phyloP scores from a whole-genome alignment of 1,140 invertebrate genomes.

The Drosophila punjabiensis region DNA sequence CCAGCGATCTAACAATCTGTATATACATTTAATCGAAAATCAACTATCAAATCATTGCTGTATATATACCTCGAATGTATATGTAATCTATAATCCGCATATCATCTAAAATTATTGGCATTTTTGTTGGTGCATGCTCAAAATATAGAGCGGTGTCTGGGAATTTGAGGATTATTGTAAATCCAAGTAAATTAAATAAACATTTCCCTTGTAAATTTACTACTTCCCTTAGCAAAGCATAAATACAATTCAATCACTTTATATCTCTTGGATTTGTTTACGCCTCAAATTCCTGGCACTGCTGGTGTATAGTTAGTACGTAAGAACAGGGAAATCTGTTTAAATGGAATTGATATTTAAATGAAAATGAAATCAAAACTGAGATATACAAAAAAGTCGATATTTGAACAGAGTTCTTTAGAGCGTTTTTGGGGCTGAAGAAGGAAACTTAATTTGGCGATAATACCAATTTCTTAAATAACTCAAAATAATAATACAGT shows the following conservation, averaged over 20 bases:
- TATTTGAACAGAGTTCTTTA: conserved; percentile 29
- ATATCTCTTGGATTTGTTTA: conserved; percentile 27
- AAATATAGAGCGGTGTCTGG: conserved; percentile 21
- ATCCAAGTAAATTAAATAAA: conserved; percentile 15
- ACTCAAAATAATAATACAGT: background rate
- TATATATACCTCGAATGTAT: conserved; percentile 38
- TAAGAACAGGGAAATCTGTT: conserved; percentile 47
- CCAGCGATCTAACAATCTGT: conserved; percentile 39
- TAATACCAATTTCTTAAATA: background rate
- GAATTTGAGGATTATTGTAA: conserved; percentile 37
- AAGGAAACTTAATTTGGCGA: background rate
- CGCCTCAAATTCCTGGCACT: conserved; percentile 41
- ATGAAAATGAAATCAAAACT: background rate
- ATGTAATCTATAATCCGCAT: conserved; percentile 28
- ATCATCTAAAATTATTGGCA: conserved; percentile 70
- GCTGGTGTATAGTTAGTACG: conserved; percentile 52
- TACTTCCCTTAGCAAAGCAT: conserved; percentile 12
- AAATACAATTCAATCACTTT: conserved; percentile 13
- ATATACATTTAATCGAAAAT: conserved; percentile 48
- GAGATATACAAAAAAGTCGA: conserved; percentile 10
- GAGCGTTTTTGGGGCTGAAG: conserved; percentile 31
- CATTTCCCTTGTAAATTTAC: conserved; percentile 17
- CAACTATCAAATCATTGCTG: conserved; percentile 23
- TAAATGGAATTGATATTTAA: conserved; percentile 22
- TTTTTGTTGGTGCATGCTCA: conserved; percentile 74